phyloP scores from a whole-genome alignment of 2,797 vertebrate species.

The Labroides dimidiatus region DNA sequence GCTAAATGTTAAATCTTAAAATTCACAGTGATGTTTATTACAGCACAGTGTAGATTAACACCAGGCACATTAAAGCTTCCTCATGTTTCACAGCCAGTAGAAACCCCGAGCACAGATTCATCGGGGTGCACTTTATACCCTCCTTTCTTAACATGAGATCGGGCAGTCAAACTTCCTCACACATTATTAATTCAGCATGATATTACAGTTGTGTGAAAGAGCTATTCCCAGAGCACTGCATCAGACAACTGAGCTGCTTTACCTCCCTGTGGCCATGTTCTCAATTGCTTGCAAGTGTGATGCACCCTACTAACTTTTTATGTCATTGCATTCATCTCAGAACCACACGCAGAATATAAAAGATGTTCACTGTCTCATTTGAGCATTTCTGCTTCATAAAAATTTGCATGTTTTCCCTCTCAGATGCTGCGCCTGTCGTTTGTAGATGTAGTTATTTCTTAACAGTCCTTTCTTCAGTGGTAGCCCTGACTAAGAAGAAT shows the following conservation, averaged over 20 bases:
- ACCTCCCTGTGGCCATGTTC: constrained; percentile 60
- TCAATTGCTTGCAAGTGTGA: constrained; percentile 42
- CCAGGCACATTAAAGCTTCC: constrained; percentile 3
- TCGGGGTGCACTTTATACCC: constrained; percentile 25
- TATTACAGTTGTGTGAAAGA: constrained; percentile 56
- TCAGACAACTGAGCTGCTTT: constrained; percentile 54
- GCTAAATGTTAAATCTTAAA: not conserved
- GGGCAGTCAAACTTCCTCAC: constrained; percentile 44
- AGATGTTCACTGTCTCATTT: not conserved
- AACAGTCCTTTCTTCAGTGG: constrained; percentile 79
- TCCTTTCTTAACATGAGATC: constrained; percentile 20
- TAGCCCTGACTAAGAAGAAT: constrained; percentile 88
- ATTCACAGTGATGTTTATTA: not conserved
- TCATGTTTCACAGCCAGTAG: constrained; percentile 26
- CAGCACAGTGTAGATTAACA: not conserved
- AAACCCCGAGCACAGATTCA: constrained; percentile 41
- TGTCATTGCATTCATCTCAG: constrained; percentile 34
- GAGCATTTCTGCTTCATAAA: constrained; percentile 1
- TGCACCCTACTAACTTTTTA: constrained; percentile 33
- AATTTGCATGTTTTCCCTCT: constrained; percentile 3
- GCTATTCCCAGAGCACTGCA: constrained; percentile 53
- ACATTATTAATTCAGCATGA: constrained; percentile 71
- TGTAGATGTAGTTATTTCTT: constrained; percentile 57
- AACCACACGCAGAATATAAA: constrained; percentile 11
- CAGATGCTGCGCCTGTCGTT: not conserved